These are phyloP conservation scores for Drosophila yakuba DNA, from an alignment of 1,140 invertebrate species.

Conservation along the genomic window DNA sequence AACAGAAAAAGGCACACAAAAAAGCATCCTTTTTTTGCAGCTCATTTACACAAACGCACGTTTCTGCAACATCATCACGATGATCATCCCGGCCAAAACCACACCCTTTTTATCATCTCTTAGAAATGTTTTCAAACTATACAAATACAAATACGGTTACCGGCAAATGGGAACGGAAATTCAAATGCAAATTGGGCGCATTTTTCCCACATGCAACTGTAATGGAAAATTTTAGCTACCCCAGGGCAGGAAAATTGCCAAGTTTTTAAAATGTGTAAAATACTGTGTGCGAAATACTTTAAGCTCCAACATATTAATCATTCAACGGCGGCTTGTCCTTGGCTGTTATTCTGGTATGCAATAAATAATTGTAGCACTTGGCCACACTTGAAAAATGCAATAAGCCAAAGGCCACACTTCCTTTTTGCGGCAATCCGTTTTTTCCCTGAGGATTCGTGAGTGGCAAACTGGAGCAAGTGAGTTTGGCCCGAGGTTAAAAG, in stretches of 20 bases:
- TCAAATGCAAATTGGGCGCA: slow-evolving; percentile 63
- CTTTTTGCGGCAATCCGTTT: slow-evolving; percentile 11
- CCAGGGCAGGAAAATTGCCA: slow-evolving; percentile 25
- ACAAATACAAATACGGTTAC: slow-evolving; percentile 32
- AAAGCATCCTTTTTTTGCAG: slow-evolving; percentile 39
- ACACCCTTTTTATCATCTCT: slow-evolving; percentile 41
- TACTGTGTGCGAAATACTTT: slow-evolving; percentile 30
- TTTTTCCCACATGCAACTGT: slow-evolving; percentile 54
- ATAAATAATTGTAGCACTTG: slow-evolving; percentile 66
- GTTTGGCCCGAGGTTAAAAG: slow-evolving; percentile 4
- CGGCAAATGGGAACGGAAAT: slow-evolving; percentile 56
- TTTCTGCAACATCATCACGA: slow-evolving; percentile 40
- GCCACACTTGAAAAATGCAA: slow-evolving; percentile 71
- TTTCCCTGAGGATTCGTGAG: not conserved
- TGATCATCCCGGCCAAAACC: slow-evolving; percentile 30
- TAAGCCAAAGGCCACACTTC: slow-evolving; percentile 49
- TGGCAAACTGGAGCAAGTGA: slow-evolving; percentile 12
- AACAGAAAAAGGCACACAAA: slow-evolving; percentile 47
- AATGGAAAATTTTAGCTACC: slow-evolving; percentile 30
- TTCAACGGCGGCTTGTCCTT: slow-evolving; percentile 43
- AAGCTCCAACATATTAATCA: slow-evolving; percentile 45
- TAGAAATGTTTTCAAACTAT: slow-evolving; percentile 54
- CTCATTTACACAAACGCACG: slow-evolving; percentile 74
- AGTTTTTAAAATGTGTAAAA: slow-evolving; percentile 42
- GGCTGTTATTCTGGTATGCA: slow-evolving; percentile 23